Evolutionary conservation across 1,140 invertebrate genomes (phyloP).

Genomic region (Drosophila quadrilineata): DNA sequence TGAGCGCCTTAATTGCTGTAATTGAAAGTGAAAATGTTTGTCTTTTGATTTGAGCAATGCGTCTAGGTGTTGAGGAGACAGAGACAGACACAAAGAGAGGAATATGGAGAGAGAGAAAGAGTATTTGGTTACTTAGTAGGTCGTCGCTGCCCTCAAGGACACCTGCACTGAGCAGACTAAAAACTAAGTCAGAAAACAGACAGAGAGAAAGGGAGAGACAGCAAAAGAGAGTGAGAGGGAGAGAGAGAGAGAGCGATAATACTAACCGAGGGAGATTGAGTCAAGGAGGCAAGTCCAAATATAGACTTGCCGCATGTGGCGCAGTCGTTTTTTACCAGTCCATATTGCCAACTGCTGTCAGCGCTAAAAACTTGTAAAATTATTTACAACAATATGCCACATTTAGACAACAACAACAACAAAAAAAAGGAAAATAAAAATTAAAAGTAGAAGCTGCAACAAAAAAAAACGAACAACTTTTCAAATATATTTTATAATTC

Average conservation of each 20-base stretch:
- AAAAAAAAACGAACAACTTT: too few relatives aligned
- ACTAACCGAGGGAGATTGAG: constrained; percentile 52
- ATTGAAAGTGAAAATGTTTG: constrained; percentile 80
- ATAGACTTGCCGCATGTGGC: constrained; percentile 23
- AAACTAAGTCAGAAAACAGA: too few relatives aligned
- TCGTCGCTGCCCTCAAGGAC: too few relatives aligned
- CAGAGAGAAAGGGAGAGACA: not conserved
- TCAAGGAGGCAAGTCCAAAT: constrained; percentile 26
- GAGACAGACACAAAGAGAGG: constrained; percentile 39
- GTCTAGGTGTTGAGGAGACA: constrained; percentile 79
- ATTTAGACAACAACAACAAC: constrained; percentile 20
- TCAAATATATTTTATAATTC: constrained; percentile 44
- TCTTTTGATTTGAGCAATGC: constrained; percentile 78
- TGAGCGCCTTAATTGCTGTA: constrained; percentile 79
- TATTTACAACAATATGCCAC: constrained; percentile 63
- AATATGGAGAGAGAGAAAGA: constrained; percentile 6
- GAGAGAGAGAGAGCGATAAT: too few relatives aligned
- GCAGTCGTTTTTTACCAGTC: not conserved
- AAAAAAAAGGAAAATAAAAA: too few relatives aligned
- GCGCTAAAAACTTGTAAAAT: constrained; percentile 76
- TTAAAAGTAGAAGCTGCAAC: constrained; percentile 13
- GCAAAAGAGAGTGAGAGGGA: not conserved
- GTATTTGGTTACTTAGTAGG: too few relatives aligned
- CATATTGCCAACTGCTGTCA: constrained; percentile 17
- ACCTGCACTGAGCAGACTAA: too few relatives aligned